Percentiles rank a stretch among this genome's conserved stretches.
Conservation (phyloP, 2,888 invertebrate genomes). For the Hirtodrosophila duncani region DNA sequence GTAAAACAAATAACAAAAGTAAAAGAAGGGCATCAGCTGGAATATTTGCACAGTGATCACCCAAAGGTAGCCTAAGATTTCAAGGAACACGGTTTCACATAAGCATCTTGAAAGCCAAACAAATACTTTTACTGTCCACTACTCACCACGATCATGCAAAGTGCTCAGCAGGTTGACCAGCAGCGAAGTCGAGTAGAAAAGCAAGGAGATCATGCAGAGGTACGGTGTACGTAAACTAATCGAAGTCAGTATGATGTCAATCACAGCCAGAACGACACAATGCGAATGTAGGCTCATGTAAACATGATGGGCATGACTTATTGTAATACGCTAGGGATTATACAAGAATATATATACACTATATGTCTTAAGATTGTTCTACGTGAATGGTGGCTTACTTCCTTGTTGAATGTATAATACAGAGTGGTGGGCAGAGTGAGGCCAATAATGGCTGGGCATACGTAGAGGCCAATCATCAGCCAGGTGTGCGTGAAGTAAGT, state of each 20-base stretch:
- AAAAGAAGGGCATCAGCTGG: conserved; percentile 78
- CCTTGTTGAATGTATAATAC: conserved; percentile 65
- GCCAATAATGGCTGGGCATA: conserved; percentile 74
- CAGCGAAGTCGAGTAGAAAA: conserved; percentile 69
- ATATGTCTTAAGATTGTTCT: too few relatives aligned
- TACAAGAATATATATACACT: not conserved
- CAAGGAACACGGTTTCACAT: not conserved
- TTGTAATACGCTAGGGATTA: conserved; percentile 16
- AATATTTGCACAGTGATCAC: conserved; percentile 70
- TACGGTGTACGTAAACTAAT: conserved; percentile 71
- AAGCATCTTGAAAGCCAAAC: not conserved
- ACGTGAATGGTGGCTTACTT: too few relatives aligned
- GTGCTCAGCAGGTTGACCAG: conserved; percentile 66
- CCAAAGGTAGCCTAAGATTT: conserved; percentile 60
- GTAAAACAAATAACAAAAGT: conserved; percentile 79
- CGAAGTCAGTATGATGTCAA: conserved; percentile 61
- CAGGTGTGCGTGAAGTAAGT: conserved; percentile 81
- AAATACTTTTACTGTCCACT: not conserved
- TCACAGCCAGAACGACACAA: conserved; percentile 61
- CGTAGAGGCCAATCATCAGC: conserved; percentile 78
- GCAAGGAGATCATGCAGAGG: conserved; percentile 65
- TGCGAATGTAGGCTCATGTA: conserved; percentile 76
- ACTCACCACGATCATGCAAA: conserved; percentile 67
- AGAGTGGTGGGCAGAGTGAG: conserved; percentile 65
- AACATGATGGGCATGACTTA: conserved; percentile 63